Conservation (phyloP, 2,113 vertebrate species). For the Saccopteryx bilineata region DNA sequence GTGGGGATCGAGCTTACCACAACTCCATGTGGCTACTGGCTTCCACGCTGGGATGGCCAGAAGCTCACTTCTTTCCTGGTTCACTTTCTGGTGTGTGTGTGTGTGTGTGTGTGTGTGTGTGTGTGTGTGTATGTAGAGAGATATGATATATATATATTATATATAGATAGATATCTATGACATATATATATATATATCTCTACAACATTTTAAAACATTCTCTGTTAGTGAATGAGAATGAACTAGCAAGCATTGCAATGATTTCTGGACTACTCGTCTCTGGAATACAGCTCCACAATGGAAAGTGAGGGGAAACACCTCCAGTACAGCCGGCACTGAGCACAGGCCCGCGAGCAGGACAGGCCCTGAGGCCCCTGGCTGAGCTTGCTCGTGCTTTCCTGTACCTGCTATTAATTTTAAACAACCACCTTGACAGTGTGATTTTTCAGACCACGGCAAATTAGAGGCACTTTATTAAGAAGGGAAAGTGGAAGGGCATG, state of each 20-base stretch:
- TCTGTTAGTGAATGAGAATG: not conserved
- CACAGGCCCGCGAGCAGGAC: not conserved
- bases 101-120: no score
- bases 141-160: no score
- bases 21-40: not conserved
- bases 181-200: not conserved
- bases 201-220: not conserved
- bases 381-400: not conserved
- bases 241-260: not conserved
- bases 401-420: not conserved
- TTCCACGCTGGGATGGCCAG: not conserved
- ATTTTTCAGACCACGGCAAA: slow-evolving; percentile 27
- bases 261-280: not conserved
- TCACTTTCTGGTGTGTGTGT: not conserved
- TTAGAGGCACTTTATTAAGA: not conserved
- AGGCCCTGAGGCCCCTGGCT: not conserved
- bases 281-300: not conserved
- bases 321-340: not conserved
- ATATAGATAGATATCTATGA: no score
- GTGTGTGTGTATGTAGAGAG: no score
- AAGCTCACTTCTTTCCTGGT: not conserved
- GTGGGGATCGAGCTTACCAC: no score
- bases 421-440: not conserved
- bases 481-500: not conserved
- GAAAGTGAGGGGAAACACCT: not conserved